Base-by-base conservation (phyloP, 2,797 vertebrate species). In the Ataeniobius toweri region DNA sequence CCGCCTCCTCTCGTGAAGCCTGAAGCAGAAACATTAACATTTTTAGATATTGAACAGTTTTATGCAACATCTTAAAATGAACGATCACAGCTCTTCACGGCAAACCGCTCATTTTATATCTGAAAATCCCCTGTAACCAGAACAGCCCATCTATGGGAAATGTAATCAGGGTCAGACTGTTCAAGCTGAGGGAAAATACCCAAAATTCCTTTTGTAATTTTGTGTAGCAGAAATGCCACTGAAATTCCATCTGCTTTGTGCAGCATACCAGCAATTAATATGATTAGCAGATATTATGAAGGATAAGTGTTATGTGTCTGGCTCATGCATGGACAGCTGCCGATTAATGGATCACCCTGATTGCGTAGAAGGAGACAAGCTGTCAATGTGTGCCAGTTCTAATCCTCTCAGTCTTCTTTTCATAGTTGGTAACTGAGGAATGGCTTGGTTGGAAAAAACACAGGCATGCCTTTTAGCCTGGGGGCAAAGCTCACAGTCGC, bases 1-100 rank as follows among this genome's bases (percentile, higher is more conserved):
- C 0, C 95, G 94, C 78, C 97, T 95, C 87, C 92, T 93, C 26
- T 97, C 94, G 0, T 92, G 92, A 31, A 94, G 85, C 80, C 96
- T 97, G 93, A 73, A 67, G 41, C 5, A 61, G 59, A 86, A 65
- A 74, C 56, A 55, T 24, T n/a, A 69, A 75, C 0, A 1, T 61
- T 68, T 75, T 77, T 13, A 65, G 48, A 58, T 41, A 9, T 36
- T 63, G 3, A 56, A 50, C 13, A 26, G 24, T 10, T 63, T 28
- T 36, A n/a, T 0, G 5, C 7, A 12, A 20, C 5, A 69, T 69
- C 44, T n/a, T 0, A 24, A 55, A 68, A 68, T n/a, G 1, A 67
- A 44, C 9, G n/a, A 18, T 41, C 4, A 13, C 1, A 6, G 63
- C 53, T 56, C 53, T 58, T 59, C 3, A n/a, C 13, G 56, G 10